Percentiles rank a stretch among this genome's conserved stretches.
Evolutionary conservation across 2,113 vertebrate species (phyloP).

Genomic region (Nesoenas mayeri): DNA sequence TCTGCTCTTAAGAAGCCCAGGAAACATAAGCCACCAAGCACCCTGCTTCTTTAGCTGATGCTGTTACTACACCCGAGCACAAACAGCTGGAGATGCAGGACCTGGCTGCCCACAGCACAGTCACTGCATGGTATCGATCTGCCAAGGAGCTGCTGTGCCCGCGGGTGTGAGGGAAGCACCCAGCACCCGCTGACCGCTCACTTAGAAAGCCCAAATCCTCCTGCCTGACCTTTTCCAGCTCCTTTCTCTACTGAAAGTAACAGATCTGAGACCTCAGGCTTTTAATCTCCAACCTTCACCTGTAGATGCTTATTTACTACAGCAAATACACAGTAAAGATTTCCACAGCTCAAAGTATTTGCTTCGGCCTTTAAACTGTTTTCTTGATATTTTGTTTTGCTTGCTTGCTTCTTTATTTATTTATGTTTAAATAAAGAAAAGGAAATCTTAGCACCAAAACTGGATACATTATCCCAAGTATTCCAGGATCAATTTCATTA

Average conservation of each 20-base stretch:
- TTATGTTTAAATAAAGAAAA: not conserved
- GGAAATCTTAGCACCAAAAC: not conserved
- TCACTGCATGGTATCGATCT: accelerated
- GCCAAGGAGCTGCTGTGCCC: not conserved
- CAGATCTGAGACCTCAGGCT: not conserved
- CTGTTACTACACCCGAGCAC: not conserved
- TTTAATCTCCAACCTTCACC: not conserved
- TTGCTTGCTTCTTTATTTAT: not conserved
- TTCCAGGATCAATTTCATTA: not conserved
- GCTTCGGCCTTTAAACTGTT: not conserved
- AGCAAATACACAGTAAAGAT: not conserved
- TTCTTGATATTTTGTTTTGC: not conserved
- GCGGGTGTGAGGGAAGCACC: not conserved
- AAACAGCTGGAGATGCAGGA: not conserved
- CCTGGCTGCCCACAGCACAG: not conserved
- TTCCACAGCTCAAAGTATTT: not conserved
- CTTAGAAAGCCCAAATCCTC: not conserved
- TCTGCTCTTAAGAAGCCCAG: not conserved
- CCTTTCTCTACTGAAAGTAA: not conserved
- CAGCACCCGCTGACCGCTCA: not conserved
- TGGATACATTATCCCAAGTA: not conserved
- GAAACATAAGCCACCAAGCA: not conserved
- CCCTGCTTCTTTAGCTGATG: not conserved
- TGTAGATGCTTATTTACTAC: not conserved
- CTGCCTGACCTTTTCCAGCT: not conserved